Base-by-base conservation (phyloP, 1,140 invertebrate species). In the Camponotus vicinus region DNA sequence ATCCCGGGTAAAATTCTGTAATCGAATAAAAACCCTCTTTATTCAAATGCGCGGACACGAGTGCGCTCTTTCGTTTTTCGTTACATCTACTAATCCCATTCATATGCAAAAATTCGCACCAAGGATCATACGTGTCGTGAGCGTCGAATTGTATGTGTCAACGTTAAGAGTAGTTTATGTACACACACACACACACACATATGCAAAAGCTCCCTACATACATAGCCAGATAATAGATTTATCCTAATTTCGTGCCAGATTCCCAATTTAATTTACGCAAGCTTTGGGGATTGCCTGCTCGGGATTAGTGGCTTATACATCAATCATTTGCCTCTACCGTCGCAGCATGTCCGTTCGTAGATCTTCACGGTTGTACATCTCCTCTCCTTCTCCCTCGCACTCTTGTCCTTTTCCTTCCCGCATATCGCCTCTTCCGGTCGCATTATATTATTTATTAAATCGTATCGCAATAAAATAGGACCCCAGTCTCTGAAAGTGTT, bases 241-340 rank as follows among this genome's bases (percentile, higher is more conserved):
- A 59, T 73, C 69, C 77, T 70, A 75, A 82, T 86, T 66, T 57
- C 34, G 75, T 57, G 9, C 15, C 18, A 55, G 71, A n/a, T 84
- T 66, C 6, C 49, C 6, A 84, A 79, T 88, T 86, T 87, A 71
- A 88, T 88, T 87, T 87, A 67, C 78, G 71, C 78, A 86, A 88
- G 70, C 66, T 77, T 67, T 64, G 45, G 59, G 73, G 87, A 73
- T 77, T 76, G 67, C 37, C 32, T 15, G 21, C 3, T 59, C 34
- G 57, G 78, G 59, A 88, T 88, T 88, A 88, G 79, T 86, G 78
- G 85, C 87, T 88, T 87, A 88, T 66, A 66, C 79, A 84, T 88
- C 87, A 71, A 88, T 88, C 87, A 84, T 83, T 52, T 64, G 70
- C 37, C 45, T 67, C 42, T 87, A 63, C 49, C 32, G 13, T 63